Evolutionary conservation across 2,113 vertebrate species (phyloP).

Genomic region (human (Homo sapiens)): DNA sequence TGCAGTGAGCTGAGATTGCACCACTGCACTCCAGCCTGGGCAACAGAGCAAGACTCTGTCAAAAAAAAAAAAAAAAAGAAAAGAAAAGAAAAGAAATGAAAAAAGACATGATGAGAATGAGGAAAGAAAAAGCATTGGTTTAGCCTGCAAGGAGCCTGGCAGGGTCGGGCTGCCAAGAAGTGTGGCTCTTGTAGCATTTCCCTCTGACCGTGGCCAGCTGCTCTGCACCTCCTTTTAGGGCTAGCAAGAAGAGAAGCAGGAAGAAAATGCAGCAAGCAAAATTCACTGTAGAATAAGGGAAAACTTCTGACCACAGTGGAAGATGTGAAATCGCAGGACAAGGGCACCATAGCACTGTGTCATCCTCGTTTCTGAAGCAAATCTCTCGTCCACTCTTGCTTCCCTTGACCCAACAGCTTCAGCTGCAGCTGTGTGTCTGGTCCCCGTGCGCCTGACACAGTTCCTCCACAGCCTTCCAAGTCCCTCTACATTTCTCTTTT

Average conservation of each 20-base stretch:
- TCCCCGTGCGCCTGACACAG: neutral
- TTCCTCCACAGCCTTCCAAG: neutral
- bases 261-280: neutral
- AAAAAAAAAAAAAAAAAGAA: too few species aligned
- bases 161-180: neutral
- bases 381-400: fast-evolving
- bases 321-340: neutral
- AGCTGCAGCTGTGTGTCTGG: neutral
- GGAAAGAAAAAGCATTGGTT: neutral
- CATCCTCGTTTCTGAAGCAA: fast-evolving
- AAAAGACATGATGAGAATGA: neutral
- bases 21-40: too few species aligned
- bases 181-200: neutral
- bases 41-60: too few species aligned
- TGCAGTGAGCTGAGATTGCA: too few species aligned
- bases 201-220: neutral
- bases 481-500: neutral
- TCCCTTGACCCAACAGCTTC: fast-evolving
- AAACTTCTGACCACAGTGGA: neutral
- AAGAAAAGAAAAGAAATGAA: too few species aligned
- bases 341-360: fast-evolving
- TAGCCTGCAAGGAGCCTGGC: neutral
- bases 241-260: neutral
- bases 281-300: neutral
- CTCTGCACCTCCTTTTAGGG: neutral